A percentile compares a stretch with the other conserved stretches of the same genome.
phyloP scores from a whole-genome alignment of 2,797 vertebrate species.

The Botia kubotai region DNA sequence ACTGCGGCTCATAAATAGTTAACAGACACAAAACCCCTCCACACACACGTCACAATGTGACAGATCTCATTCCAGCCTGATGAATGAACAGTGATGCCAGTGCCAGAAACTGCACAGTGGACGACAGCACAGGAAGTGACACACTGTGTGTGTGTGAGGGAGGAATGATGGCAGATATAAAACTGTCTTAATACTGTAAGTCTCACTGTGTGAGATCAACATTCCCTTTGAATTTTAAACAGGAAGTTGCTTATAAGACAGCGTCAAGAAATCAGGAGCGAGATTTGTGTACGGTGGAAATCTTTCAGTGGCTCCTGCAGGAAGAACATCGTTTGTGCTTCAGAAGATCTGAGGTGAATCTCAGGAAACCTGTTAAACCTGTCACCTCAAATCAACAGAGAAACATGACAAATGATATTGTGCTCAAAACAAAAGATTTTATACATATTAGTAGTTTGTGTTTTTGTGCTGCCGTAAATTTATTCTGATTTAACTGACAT shows the following conservation, averaged over 20 bases:
- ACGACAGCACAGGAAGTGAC: not conserved
- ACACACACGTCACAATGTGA: conserved; percentile 56
- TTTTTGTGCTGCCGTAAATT: too few relatives aligned
- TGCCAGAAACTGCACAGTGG: conserved; percentile 63
- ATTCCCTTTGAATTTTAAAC: conserved; percentile 28
- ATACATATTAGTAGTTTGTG: too few relatives aligned
- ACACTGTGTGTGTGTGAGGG: not conserved
- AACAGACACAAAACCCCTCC: not conserved
- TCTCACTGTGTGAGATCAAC: not conserved
- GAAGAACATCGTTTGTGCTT: not conserved
- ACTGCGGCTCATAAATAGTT: not conserved
- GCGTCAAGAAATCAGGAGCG: not conserved
- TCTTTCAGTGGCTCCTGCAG: not conserved
- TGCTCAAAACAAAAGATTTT: not conserved
- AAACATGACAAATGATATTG: not conserved
- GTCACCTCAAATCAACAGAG: not conserved
- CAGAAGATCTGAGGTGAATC: not conserved
- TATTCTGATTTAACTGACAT: too few relatives aligned
- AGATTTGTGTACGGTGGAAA: not conserved
- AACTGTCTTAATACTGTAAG: too few relatives aligned
- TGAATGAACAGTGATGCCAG: conserved; percentile 77
- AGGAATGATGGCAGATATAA: not conserved
- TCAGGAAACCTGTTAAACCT: not conserved
- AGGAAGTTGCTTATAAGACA: not conserved
- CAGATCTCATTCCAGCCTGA: conserved; percentile 35